Evolutionary conservation across 2,113 vertebrate species (phyloP), one percentile per base, ranked within the genome.

Genomic region (Hippolais icterina): DNA sequence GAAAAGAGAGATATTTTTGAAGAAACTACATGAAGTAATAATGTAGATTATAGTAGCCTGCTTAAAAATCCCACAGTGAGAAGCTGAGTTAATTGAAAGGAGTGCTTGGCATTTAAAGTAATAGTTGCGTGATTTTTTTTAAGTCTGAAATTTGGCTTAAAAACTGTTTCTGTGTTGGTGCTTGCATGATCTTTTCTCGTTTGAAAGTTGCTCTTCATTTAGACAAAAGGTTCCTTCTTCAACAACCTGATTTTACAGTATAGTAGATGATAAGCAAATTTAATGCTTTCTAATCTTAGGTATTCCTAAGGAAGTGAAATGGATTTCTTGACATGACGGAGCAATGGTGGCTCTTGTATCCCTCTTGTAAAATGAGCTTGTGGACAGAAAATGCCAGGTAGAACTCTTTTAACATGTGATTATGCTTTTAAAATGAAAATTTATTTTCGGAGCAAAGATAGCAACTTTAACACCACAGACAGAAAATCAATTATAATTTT

Each of bases 401-500:
- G 74, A 84, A 50, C 72, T 86, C 42, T 87, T 65, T 84, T 70
- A 93, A 92, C 68, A 20, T 53, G 50, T 82, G 72, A 93, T 93
- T 83, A 76, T 63, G 71, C 64, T 90, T 72, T 66, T 78, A 35
- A 91, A 96, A 95, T 81, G 61, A 94, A 44, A 78, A 95, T 88
- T 49, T 91, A 83, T 95, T 97, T 95, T 89, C 69, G 33, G 57
- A 65, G 80, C 64, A 79, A 87, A 92, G 86, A 76, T 94, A 94
- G 72, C 87, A 94, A 79, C 93, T 94, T 65, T 25, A 95, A 65
- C 66, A 90, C 53, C 52, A 37, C 80, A 64, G 96, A 96, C 96
- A 96, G 95, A 97, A 97, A 97, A 97, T 97, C 93, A 95, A 96
- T 97, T 75, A 91, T 50, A 70, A 70, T 85, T 94, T 96, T 96